These are phyloP conservation scores for Troides aeacus DNA, from an alignment of 2,888 invertebrate species.

Conservation along the genomic window DNA sequence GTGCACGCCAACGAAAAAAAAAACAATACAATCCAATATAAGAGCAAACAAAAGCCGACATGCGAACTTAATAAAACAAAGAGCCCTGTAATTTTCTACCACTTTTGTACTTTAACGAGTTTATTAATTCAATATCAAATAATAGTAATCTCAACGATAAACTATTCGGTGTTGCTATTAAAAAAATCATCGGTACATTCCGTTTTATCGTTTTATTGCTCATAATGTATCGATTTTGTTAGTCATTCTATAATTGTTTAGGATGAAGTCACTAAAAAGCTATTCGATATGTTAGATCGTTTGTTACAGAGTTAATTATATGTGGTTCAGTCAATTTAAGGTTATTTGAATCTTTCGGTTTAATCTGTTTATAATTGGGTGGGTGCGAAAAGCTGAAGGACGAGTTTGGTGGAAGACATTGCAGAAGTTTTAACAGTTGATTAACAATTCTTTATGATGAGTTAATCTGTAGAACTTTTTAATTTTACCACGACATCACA, in stretches of 20 bases:
- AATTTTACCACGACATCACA: too few relatives aligned
- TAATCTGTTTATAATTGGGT: too few relatives aligned
- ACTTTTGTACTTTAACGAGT: conserved; percentile 77
- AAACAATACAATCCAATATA: conserved; percentile 66
- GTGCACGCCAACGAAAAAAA: conserved; percentile 56
- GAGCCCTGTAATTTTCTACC: conserved; percentile 71
- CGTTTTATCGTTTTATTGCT: conserved; percentile 67
- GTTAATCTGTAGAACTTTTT: too few relatives aligned
- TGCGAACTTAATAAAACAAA: conserved; percentile 77
- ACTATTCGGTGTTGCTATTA: conserved; percentile 68
- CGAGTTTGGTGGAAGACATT: too few relatives aligned
- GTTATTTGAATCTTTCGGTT: background rate
- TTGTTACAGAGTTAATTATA: background rate
- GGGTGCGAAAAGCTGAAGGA: too few relatives aligned
- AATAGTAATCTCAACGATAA: conserved; percentile 76
- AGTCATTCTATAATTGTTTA: conserved; percentile 47
- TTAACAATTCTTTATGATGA: too few relatives aligned
- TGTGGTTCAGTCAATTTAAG: background rate
- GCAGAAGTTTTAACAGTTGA: too few relatives aligned
- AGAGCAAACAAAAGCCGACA: conserved; percentile 75
- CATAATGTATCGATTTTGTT: conserved; percentile 57
- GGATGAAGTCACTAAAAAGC: conserved; percentile 6
- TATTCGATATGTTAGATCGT: background rate
- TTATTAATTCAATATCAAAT: conserved; percentile 79
- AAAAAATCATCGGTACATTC: conserved; percentile 70